Evolutionary conservation across 2,113 vertebrate species (phyloP), one percentile per base, ranked within the genome.

Genomic region (Xiphophorus maculatus): DNA sequence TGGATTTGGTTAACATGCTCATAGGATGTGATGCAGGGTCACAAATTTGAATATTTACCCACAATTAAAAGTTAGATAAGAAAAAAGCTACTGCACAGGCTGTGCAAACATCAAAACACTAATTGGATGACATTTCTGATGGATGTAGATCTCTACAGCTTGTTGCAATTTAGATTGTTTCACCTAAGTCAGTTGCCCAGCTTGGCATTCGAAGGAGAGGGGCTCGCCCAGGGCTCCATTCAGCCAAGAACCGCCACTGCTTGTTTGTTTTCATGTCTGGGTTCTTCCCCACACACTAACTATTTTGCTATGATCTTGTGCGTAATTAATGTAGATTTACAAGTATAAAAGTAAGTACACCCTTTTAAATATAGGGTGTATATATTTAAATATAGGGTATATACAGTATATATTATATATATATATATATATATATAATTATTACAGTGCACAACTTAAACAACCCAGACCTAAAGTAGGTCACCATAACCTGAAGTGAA

Each of bases 1-100:
- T 66, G 8, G 73, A 75, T 84, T 88, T 13, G 8, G 69, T 74
- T 51, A 74, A 83, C 71, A 77, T 74, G 74, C 82, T 85, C 74
- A 81, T 28, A 32, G n/a, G 74, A 44, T 33, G 54, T 65, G 37
- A 70, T 70, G 63, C 6, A 30, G 64, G 32, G 6, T 81, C 35
- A 63, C 14, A 76, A 69, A 74, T 29, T 71, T 30, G 5, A 11
- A 30, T 29, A 61, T 73, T 76, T 63, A 66, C 71, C 66, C 15
- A 63, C 15, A 70, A 79, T 64, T n/a, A 66, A 25, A 79, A 62
- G 62, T 54, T 72, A 22, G 11, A 66, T n/a, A 25, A 54, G 32
- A 58, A 62, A 2, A 66, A 58, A 15, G 5, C 40, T 71, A 28
- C 62, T 72, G 58, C 44, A 44, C 22, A 67, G 25, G 32, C 80